Base-by-base conservation (phyloP, 2,797 vertebrate genomes). In the Menidia menidia region DNA sequence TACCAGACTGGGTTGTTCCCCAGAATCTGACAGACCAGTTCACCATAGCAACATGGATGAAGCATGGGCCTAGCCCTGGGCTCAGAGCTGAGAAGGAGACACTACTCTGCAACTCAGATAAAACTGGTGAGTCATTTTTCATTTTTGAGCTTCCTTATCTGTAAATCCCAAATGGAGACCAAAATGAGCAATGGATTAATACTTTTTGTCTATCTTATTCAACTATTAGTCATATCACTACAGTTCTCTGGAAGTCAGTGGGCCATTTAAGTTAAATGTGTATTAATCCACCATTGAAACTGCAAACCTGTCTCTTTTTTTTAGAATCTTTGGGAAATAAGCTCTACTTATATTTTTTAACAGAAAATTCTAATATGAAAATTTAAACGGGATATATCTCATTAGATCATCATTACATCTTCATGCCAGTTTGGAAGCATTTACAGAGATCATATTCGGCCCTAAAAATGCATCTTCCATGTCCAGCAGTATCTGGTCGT, bases 11-110 rank as follows among this genome's bases (percentile, higher is more conserved):
- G 86, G 96, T 98, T 82, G 96, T 97, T 42, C 96, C 96, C 0
- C 97, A 97, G 93, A 99, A 98, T 88, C 93, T 99, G 82, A 98
- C 97, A 0, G 96, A 99, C 85, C 97, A 98, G 77, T 99, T 99
- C 92, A 98, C 97, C 63, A 96, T 99, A 70, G 94, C 95, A 10
- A 95, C 97, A 58, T 99, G 98, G 98, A 98, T 99, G 97, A 97
- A 96, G 76, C 98, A 99, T 0, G 97, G 97, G 1, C 97, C 98
- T 52, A 98, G 96, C 84, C 96, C 96, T 0, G 97, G 97, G 1
- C 88, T 97, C 82, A 92, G 98, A 81, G 97, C 96, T 0, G 98
- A 99, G 87, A 99, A 99, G 77, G 98, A 99, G 88, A 98, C 97
- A 1, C 93, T 99, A 47, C 96, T 99, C 65, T 99, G 98, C 84